Conservation (phyloP, 1,140 invertebrate species). For the Saxidomus purpurata region DNA sequence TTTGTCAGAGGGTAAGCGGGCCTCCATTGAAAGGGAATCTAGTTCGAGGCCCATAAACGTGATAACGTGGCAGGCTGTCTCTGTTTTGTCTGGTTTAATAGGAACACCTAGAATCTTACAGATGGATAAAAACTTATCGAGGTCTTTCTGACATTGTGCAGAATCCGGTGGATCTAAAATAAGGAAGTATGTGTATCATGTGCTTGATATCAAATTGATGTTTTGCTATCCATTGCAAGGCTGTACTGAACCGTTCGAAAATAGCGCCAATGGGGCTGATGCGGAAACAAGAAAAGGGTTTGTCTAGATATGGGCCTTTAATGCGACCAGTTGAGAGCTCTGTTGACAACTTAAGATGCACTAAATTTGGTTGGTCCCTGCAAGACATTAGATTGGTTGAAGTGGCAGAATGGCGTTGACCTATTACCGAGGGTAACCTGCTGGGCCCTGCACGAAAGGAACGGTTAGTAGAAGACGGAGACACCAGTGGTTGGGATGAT, state of each 20-base stretch:
- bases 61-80: not conserved
- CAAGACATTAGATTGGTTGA: conserved; percentile 22
- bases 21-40: not conserved
- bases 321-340: not conserved
- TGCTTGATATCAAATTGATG: not conserved
- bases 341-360: not conserved
- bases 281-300: not conserved
- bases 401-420: not conserved
- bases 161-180: conserved; percentile 16
- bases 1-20: conserved; percentile 1
- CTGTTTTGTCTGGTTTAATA: conserved; percentile 35
- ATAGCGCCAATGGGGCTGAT: conserved; percentile 53
- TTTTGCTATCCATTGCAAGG: conserved; percentile 63
- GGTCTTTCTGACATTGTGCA: not conserved
- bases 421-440: not conserved
- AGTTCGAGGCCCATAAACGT: conserved; percentile 5
- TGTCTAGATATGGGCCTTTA: not conserved
- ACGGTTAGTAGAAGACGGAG: not conserved
- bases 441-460: not conserved
- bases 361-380: not conserved
- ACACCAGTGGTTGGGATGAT: not conserved
- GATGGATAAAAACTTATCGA: conserved; percentile 19
- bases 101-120: conserved; percentile 40
- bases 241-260: conserved; percentile 58
- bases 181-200: conserved; percentile 64